Conservation (phyloP, 2,113 vertebrate genomes). For the Ophthalmolycus amberensis region DNA sequence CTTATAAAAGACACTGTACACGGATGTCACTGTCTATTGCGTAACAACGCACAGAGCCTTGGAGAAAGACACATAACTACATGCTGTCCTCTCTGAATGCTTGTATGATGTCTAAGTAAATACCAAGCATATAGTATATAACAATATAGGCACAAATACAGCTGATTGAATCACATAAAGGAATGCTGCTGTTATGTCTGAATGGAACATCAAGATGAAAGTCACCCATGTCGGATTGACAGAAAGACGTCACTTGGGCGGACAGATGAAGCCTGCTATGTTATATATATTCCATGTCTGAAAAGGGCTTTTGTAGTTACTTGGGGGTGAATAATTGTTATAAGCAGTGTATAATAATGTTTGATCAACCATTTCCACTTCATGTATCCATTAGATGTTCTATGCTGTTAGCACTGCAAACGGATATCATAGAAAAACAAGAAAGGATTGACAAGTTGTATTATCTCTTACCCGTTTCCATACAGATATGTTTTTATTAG, state of each 20-base stretch:
- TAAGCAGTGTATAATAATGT: neutral
- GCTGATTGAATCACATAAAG: neutral
- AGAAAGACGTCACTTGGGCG: neutral
- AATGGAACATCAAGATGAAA: neutral
- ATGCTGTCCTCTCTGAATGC: constrained; percentile 1
- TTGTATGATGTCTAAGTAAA: neutral
- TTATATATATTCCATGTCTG: neutral
- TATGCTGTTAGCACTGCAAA: neutral
- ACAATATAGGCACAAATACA: neutral
- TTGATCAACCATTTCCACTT: neutral
- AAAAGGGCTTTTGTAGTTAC: neutral
- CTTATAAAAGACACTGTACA: neutral
- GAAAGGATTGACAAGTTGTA: neutral
- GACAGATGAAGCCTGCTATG: neutral
- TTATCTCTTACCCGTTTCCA: neutral
- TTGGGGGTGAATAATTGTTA: neutral
- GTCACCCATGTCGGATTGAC: neutral
- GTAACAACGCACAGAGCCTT: neutral
- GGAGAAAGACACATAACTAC: neutral
- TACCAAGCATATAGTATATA: neutral
- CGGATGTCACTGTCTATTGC: neutral
- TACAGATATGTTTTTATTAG: neutral
- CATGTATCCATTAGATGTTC: neutral
- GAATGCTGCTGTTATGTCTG: neutral
- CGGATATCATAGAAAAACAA: neutral